Evolutionary conservation across 2,797 vertebrate species (phyloP), one percentile per base, ranked within the genome.

Genomic region (Champsocephalus esox): DNA sequence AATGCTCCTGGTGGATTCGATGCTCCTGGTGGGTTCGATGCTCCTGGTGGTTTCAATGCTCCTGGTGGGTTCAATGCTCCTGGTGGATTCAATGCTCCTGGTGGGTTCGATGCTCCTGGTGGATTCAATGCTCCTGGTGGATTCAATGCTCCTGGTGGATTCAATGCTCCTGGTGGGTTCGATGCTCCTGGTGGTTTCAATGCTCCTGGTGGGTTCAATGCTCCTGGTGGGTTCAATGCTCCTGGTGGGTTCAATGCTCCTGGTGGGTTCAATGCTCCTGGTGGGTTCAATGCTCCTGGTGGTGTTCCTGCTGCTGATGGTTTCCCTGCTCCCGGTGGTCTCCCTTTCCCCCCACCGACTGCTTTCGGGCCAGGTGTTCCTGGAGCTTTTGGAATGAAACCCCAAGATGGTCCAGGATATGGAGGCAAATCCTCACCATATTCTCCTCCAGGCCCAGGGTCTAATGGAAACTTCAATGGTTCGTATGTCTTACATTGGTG

Each of bases 281-380:
- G 60, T 14, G 66, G 48, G n/a, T n/a, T 67, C 5, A 69, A 66
- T 6, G n/a, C 19, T 3, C 41, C 72, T 12, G 80, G 70, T 34
- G 72, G 50, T 17, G 12, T 61, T 9, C 84, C 81, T 38, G 34
- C 34, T 10, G 41, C 77, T 8, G 80, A 52, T 43, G 69, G 49
- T 12, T n/a, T 68, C 6, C 69, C 77, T 17, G 70, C 48, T 19
- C 59, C 79, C 2, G 79, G 57, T 28, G 77, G 66, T 38, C 32
- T 79, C 5, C 88, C 87, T 13, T 88, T 78, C 44, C 89, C 88
- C 1, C 86, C 83, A 12, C 84, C 86, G 1, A 64, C 73, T 28
- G 75, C 81, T 3, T 88, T 85, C 60, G 83, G 60, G 38, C 77
- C 79, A 0, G 59, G 69, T 49, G 51, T 55, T 17, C 77, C 77